Evolutionary conservation across 2,113 vertebrate species (phyloP), one percentile per base, ranked within the genome.

Genomic region (Odocoileus virginianus): DNA sequence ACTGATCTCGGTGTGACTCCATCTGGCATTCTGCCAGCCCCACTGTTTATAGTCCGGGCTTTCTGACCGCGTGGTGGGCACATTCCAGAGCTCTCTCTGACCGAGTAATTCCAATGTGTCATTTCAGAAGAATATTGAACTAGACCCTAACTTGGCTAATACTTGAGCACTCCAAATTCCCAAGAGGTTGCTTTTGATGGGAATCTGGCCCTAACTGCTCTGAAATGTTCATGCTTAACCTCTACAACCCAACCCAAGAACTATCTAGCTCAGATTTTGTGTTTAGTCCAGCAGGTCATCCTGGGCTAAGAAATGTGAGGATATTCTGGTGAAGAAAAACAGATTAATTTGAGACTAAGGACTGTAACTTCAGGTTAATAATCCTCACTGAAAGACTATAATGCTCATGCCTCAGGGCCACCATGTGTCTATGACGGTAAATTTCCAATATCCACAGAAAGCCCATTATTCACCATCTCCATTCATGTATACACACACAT

Each of bases 91-190:
- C 84, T 89, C 76, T 87, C 84, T 87, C 96, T 94, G 97, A 96
- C 96, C 88, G 93, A 95, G 97, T 97, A 90, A 97, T 96, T 97
- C 97, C 97, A 97, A 67, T 97, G 96, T 98, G 98, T 97, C 97
- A 97, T 92, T 97, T 94, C 95, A 94, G 95, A 97, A 95, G 93
- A 98, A 97, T 96, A 97, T 45, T 97, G 97, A 97, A 97, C 97
- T 97, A 93, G 97, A 94, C 97, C 95, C 81, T 85, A 87, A 95
- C 86, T 98, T 97, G 97, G 97, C 98, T 92, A 96, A 96, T 90
- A 82, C 55, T 93, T 87, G 88, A 98, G 96, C 47, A 78, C 96
- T 97, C 87, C 28, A 90, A 97, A 98, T 93, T 97, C 98, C 86
- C 97, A 79, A 89, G 50, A 47, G 95, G 86, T 96, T 96, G 87